Evolutionary conservation across 2,797 vertebrate species (phyloP).

Genomic region (Percopsis omiscomaycus): DNA sequence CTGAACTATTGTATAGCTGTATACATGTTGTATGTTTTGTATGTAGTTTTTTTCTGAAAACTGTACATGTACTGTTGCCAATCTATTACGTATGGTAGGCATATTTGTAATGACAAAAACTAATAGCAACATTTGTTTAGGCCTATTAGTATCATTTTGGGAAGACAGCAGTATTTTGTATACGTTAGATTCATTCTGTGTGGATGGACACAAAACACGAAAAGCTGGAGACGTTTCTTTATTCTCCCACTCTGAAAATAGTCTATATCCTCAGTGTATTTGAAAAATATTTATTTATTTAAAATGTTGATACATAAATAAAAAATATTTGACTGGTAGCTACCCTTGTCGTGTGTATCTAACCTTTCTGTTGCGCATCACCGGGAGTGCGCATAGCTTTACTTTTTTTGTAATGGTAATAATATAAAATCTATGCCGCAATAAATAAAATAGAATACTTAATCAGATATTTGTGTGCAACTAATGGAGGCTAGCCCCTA

Average conservation of each 20-base stretch:
- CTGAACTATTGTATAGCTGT: constrained; percentile 79
- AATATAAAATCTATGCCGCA: not conserved
- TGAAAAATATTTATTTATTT: constrained; percentile 99
- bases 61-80: constrained; percentile 67
- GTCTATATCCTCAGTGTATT: constrained; percentile 77
- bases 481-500: not conserved
- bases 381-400: constrained; percentile 31
- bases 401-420: not conserved
- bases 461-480: not conserved
- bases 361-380: constrained; percentile 45
- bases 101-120: constrained; percentile 64
- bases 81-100: constrained; percentile 56
- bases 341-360: constrained; percentile 46
- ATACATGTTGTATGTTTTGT: constrained; percentile 81
- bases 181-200: constrained; percentile 67
- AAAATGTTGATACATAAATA: constrained; percentile 83
- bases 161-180: constrained; percentile 67
- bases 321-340: constrained; percentile 77
- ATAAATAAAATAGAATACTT: not conserved
- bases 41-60: constrained; percentile 80
- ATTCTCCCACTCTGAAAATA: constrained; percentile 68
- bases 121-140: constrained; percentile 49
- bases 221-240: constrained; percentile 49
- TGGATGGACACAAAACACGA: constrained; percentile 62
- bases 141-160: constrained; percentile 67